These are phyloP conservation scores for Pterocles burchelli DNA, from an alignment of 2,113 vertebrate genomes.

Conservation along the genomic window DNA sequence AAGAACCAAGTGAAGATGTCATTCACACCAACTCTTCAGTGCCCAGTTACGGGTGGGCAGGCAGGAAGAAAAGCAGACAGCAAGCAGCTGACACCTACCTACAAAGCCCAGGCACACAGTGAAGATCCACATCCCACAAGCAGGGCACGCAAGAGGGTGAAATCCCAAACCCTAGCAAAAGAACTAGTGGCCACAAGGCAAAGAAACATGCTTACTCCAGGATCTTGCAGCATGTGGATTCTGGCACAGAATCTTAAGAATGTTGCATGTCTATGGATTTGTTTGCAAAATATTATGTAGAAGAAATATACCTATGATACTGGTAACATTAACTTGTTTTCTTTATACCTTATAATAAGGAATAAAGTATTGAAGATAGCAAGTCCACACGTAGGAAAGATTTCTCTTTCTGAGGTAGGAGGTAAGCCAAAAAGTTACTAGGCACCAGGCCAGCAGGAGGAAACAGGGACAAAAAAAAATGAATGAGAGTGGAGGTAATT, in stretches of 20 bases:
- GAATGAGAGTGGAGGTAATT: slow-evolving; percentile 3
- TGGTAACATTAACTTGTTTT: background rate
- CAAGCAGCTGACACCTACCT: background rate
- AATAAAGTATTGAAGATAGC: background rate
- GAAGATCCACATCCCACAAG: background rate
- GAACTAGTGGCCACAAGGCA: background rate
- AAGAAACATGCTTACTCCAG: background rate
- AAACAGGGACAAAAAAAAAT: background rate
- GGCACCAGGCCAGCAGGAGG: background rate
- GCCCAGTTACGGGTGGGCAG: background rate
- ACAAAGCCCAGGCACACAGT: fast-evolving
- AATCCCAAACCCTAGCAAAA: background rate
- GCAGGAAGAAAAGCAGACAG: background rate
- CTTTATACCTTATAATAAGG: background rate
- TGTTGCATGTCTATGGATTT: background rate
- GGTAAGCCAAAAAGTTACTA: background rate
- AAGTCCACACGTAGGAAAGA: background rate
- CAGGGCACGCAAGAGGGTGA: background rate
- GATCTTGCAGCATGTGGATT: background rate
- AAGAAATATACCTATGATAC: background rate
- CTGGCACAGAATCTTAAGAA: background rate
- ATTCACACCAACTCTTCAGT: background rate
- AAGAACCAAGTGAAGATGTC: background rate
- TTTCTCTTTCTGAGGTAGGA: background rate
- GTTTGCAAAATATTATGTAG: background rate